Conservation (phyloP, 2,113 vertebrate genomes). For the Cariama cristata region DNA sequence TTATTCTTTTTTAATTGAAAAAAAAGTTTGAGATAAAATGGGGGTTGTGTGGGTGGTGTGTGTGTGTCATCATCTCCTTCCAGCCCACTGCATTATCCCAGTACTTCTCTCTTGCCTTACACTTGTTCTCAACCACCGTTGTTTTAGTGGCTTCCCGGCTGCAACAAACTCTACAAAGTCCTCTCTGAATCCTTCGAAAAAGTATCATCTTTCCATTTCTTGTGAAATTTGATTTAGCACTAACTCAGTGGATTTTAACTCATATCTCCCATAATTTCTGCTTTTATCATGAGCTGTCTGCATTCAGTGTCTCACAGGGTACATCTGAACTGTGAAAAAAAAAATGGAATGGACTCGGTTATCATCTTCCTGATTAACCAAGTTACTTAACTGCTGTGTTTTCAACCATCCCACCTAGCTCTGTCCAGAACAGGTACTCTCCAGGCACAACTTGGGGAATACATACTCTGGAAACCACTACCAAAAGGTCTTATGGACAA, state of each 20-base stretch:
- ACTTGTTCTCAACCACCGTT: neutral
- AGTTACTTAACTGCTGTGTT: neutral
- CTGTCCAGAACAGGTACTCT: neutral
- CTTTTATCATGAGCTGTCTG: neutral
- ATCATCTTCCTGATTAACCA: neutral
- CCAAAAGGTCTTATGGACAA: neutral
- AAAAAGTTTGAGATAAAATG: neutral
- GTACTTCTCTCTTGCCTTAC: neutral
- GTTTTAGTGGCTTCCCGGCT: neutral
- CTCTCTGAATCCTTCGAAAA: neutral
- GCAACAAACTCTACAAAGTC: neutral
- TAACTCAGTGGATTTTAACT: neutral
- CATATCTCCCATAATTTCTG: neutral
- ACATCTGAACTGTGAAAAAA: neutral
- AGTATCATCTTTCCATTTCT: neutral
- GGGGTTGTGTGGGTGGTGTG: fast-evolving
- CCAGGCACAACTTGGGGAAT: neutral
- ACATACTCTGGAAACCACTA: neutral
- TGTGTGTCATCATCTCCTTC: neutral
- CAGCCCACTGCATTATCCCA: neutral
- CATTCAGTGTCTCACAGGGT: neutral
- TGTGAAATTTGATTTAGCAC: neutral
- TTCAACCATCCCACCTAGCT: neutral
- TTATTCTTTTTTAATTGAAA: neutral
- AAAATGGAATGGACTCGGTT: neutral